These are phyloP conservation scores for Erebia epiphron DNA, from an alignment of 2,888 invertebrate genomes.

Conservation along the genomic window DNA sequence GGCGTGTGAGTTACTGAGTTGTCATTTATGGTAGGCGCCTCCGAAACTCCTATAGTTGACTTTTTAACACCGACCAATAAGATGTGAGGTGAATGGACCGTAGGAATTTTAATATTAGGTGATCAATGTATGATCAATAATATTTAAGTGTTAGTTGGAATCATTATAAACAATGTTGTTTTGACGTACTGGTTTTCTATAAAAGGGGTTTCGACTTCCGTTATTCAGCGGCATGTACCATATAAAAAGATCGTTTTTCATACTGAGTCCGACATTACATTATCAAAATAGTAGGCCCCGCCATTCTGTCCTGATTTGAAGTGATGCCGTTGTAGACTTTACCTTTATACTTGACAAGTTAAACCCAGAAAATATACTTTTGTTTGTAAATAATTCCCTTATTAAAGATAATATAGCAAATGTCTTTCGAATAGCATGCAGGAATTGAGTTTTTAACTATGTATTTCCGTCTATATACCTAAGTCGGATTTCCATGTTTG, in stretches of 20 bases:
- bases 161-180: background rate
- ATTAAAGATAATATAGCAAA: background rate
- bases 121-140: constrained; percentile 21
- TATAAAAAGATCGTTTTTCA: too few relatives aligned
- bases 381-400: too few relatives aligned
- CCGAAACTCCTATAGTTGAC: constrained; percentile 6
- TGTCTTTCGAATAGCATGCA: background rate
- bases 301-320: too few relatives aligned
- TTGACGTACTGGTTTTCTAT: background rate
- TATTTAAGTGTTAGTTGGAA: constrained; percentile 5
- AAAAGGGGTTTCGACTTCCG: too few relatives aligned
- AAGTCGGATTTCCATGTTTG: constrained; percentile 5
- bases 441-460: background rate
- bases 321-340: too few relatives aligned
- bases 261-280: too few relatives aligned
- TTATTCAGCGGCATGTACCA: too few relatives aligned
- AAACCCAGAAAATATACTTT: too few relatives aligned
- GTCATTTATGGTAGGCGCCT: constrained; percentile 12
- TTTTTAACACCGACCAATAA: constrained; percentile 27
- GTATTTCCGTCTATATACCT: constrained; percentile 3
- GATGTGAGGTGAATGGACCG: constrained; percentile 32
- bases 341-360: too few relatives aligned
- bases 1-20: constrained; percentile 1
- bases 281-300: too few relatives aligned
- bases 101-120: constrained; percentile 30